A percentile compares a stretch with the other conserved stretches of the same genome.
Evolutionary conservation across 2,113 vertebrate species (phyloP).

Genomic region (Xiphophorus couchianus): DNA sequence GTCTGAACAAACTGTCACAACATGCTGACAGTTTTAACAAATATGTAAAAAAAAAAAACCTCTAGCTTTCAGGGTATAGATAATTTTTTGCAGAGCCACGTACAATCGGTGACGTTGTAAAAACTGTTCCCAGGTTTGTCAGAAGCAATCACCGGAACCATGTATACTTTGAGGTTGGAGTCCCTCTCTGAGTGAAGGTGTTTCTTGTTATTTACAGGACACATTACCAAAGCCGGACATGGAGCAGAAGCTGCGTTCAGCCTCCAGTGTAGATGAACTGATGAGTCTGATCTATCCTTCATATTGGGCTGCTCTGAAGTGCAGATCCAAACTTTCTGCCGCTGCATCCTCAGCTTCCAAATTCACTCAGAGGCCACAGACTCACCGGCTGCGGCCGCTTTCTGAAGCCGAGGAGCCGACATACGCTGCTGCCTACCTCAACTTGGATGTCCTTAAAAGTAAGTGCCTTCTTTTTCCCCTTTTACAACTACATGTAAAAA

Average conservation of each 20-base stretch:
- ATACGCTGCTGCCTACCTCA: slow-evolving; percentile 90
- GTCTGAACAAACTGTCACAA: too few species aligned
- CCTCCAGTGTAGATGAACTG: slow-evolving; percentile 94
- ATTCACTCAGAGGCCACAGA: slow-evolving; percentile 20
- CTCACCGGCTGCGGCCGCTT: slow-evolving; percentile 17
- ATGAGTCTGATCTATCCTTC: slow-evolving; percentile 94
- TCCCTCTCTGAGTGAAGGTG: background rate
- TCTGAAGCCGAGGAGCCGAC: slow-evolving; percentile 79
- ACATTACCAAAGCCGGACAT: slow-evolving; percentile 82
- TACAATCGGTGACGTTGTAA: background rate
- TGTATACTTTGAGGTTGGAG: background rate
- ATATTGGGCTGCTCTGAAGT: slow-evolving; percentile 93
- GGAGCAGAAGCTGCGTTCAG: slow-evolving; percentile 90
- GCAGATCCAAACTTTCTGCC: slow-evolving; percentile 83
- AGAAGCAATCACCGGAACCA: background rate
- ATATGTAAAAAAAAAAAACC: too few species aligned
- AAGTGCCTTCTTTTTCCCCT: slow-evolving; percentile 63
- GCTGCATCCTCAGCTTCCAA: slow-evolving; percentile 65
- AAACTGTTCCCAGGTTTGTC: background rate
- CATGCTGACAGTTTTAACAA: too few species aligned
- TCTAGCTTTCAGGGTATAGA: background rate
- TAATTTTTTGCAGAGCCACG: too few species aligned
- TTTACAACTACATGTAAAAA: background rate
- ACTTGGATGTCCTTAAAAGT: slow-evolving; percentile 95
- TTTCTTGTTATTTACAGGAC: slow-evolving; percentile 76